Conservation (phyloP, 2,888 invertebrate species). For the Andrena flavipes region DNA sequence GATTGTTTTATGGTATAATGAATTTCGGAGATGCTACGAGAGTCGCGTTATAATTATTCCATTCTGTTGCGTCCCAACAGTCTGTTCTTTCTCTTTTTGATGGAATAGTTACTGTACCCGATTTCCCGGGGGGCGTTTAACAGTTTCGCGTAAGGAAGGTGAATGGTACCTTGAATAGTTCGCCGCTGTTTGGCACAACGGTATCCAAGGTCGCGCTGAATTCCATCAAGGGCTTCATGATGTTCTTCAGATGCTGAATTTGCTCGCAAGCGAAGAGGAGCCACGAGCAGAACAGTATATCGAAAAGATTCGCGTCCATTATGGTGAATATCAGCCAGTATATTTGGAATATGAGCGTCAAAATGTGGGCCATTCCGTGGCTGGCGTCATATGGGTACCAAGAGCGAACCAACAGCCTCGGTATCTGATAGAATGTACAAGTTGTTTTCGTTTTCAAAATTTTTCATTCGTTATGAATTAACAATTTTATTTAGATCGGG, state of each 20-base stretch:
- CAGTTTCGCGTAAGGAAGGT: not conserved
- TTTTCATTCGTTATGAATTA: not conserved
- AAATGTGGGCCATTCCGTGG: constrained; percentile 89
- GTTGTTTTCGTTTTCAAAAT: not conserved
- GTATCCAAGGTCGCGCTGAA: constrained; percentile 93
- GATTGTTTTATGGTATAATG: too few species aligned
- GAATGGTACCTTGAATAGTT: constrained; percentile 82
- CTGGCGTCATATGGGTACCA: constrained; percentile 93
- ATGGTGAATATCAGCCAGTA: constrained; percentile 90
- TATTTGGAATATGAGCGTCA: constrained; percentile 89
- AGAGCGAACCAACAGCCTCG: constrained; percentile 90
- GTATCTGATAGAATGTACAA: constrained; percentile 83
- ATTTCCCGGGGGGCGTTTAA: too few species aligned
- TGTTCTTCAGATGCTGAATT: constrained; percentile 93
- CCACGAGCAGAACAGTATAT: constrained; percentile 94
- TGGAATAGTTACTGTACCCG: too few species aligned
- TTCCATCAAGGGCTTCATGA: constrained; percentile 95
- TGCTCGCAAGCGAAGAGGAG: constrained; percentile 94
- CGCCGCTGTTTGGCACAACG: constrained; percentile 87
- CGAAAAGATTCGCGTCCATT: constrained; percentile 87
- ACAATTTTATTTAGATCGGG: too few species aligned
- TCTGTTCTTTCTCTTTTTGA: too few species aligned
- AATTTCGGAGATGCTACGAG: too few species aligned
- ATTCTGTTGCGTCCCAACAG: too few species aligned
- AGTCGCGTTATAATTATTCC: too few species aligned